Conservation (phyloP, 2,888 invertebrate species). For the Brenthis ino region DNA sequence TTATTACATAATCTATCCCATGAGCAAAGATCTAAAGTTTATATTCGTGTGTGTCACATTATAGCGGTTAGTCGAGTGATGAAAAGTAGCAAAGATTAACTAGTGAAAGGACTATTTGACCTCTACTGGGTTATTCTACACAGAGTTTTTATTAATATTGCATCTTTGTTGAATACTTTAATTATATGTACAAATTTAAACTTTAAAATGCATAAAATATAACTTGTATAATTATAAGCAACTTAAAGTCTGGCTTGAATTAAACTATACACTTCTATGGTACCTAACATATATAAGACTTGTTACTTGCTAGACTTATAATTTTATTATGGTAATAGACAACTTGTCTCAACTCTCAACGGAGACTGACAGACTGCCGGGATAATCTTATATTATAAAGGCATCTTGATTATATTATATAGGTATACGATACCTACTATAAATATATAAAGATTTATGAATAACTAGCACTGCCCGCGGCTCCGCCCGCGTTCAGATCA, state of each 20-base stretch:
- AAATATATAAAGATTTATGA: background rate
- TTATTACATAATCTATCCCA: constrained; percentile 11
- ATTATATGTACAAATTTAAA: no score
- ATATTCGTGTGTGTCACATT: constrained; percentile 18
- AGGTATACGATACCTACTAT: background rate
- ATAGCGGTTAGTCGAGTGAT: constrained; percentile 19
- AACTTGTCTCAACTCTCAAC: constrained; percentile 6
- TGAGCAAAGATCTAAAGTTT: constrained; percentile 10
- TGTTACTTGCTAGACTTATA: constrained; percentile 3
- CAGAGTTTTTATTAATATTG: background rate
- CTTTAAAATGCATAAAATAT: background rate
- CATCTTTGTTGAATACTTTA: background rate
- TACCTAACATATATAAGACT: constrained; percentile 2
- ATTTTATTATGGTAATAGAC: constrained; percentile 12
- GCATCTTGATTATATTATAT: background rate
- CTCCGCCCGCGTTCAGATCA: no score
- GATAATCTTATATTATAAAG: background rate
- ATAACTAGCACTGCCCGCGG: background rate
- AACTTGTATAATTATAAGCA: background rate
- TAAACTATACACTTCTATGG: background rate
- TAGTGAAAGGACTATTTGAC: constrained; percentile 26
- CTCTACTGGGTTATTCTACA: constrained; percentile 3
- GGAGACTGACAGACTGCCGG: constrained; percentile 8
- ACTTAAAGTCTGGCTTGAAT: background rate
- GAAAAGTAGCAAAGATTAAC: constrained; percentile 25